Conservation (phyloP, 2,797 vertebrate genomes). For the Premnoplex brunnescens region DNA sequence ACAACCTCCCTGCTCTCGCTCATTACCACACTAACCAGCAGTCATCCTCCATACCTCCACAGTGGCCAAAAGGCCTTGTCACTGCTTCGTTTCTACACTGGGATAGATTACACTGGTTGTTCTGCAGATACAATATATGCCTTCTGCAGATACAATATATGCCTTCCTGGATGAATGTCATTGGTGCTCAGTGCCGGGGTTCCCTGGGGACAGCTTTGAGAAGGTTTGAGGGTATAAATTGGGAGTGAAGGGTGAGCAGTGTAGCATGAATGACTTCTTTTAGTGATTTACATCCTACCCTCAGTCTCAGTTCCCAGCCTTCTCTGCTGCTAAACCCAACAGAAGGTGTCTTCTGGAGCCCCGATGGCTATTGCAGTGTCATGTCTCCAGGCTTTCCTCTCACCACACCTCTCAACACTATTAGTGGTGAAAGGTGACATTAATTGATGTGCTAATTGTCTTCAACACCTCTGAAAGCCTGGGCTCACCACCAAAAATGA, state of each 20-base stretch:
- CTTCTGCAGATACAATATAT: not conserved
- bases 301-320: not conserved
- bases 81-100: not conserved
- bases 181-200: accelerated
- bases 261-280: not conserved
- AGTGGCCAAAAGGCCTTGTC: not conserved
- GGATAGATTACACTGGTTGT: not conserved
- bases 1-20: not conserved
- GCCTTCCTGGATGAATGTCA: not conserved
- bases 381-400: not conserved
- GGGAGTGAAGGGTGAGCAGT: not conserved
- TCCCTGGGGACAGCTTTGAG: not conserved
- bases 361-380: not conserved
- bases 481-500: not conserved
- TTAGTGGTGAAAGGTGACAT: constrained; percentile 19
- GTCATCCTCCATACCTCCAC: not conserved
- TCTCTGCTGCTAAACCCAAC: not conserved
- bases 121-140: not conserved
- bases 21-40: accelerated
- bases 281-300: not conserved
- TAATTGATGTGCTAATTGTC: constrained; percentile 21
- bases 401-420: not conserved
- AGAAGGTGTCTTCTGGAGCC: not conserved
- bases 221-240: not conserved
- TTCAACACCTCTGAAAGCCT: not conserved